Conservation (phyloP, 2,113 vertebrate species). For the Pao palembangensis region DNA sequence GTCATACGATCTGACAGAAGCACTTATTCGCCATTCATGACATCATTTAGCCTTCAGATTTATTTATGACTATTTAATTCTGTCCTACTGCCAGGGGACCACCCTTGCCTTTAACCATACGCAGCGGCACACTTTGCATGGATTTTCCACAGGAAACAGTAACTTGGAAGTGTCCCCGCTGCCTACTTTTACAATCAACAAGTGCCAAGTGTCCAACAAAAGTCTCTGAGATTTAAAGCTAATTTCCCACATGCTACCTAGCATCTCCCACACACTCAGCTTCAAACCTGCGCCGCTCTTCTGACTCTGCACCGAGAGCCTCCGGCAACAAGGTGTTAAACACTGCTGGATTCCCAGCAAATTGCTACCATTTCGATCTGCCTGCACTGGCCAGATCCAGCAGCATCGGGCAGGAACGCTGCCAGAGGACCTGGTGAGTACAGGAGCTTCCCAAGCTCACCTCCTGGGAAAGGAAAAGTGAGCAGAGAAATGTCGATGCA, state of each 20-base stretch:
- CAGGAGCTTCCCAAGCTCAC: conserved; percentile 50
- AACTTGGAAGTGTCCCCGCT: conserved; percentile 5
- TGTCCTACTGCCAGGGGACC: conserved; percentile 43
- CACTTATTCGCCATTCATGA: conserved; percentile 49
- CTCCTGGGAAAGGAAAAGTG: conserved; percentile 52
- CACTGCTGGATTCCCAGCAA: conserved; percentile 19
- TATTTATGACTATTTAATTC: conserved; percentile 59
- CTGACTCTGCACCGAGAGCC: conserved; percentile 22
- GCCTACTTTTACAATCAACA: conserved; percentile 14
- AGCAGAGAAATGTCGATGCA: conserved; percentile 53
- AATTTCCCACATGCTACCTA: conserved; percentile 10
- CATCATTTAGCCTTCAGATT: conserved; percentile 63
- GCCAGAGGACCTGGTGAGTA: neutral
- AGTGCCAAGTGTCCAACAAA: conserved; percentile 20
- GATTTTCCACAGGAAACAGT: conserved; percentile 57
- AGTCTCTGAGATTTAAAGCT: conserved; percentile 13
- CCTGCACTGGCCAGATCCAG: conserved; percentile 6
- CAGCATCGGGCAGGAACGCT: conserved; percentile 3
- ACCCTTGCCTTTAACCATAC: conserved; percentile 36
- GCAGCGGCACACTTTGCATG: conserved; percentile 28
- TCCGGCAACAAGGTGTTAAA: conserved; percentile 42
- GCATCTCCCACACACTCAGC: neutral
- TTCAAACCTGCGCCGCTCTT: conserved; percentile 21
- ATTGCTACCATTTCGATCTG: conserved; percentile 45
- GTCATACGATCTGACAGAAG: conserved; percentile 23